Conservation (phyloP, 2,888 invertebrate genomes). For the Leptopilina myrica region DNA sequence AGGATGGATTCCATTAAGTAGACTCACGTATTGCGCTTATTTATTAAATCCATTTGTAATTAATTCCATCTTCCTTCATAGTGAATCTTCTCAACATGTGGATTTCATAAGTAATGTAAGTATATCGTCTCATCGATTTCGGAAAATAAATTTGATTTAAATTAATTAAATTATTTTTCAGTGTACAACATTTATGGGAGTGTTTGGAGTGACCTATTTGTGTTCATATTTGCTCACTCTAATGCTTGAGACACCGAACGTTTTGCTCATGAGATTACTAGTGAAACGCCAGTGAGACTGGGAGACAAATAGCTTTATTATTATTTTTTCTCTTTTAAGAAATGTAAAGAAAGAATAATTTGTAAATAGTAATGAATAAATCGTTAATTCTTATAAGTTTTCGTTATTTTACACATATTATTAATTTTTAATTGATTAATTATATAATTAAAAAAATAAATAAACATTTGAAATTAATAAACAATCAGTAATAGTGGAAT, state of each 20-base stretch:
- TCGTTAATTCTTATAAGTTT: too few species aligned
- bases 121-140: conserved; percentile 31
- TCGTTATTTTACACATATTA: too few species aligned
- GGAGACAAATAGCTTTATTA: conserved; percentile 49
- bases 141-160: too few species aligned
- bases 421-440: too few species aligned
- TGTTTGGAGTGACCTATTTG: conserved; percentile 67
- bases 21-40: conserved; percentile 80
- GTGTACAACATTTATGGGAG: conserved; percentile 67
- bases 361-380: neutral
- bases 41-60: conserved; percentile 80
- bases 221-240: conserved; percentile 72
- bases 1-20: conserved; percentile 76
- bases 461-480: too few species aligned
- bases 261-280: conserved; percentile 70
- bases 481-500: too few species aligned
- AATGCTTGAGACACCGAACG: conserved; percentile 75
- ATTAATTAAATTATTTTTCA: conserved; percentile 56
- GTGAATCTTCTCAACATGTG: conserved; percentile 67
- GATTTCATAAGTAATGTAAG: conserved; percentile 73
- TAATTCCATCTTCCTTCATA: conserved; percentile 74
- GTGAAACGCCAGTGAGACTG: conserved; percentile 42
- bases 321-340: conserved; percentile 35
- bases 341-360: conserved; percentile 47
- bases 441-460: too few species aligned